phyloP scores from a whole-genome alignment of 2,113 vertebrate species.

The Protobothrops mucrosquamatus region DNA sequence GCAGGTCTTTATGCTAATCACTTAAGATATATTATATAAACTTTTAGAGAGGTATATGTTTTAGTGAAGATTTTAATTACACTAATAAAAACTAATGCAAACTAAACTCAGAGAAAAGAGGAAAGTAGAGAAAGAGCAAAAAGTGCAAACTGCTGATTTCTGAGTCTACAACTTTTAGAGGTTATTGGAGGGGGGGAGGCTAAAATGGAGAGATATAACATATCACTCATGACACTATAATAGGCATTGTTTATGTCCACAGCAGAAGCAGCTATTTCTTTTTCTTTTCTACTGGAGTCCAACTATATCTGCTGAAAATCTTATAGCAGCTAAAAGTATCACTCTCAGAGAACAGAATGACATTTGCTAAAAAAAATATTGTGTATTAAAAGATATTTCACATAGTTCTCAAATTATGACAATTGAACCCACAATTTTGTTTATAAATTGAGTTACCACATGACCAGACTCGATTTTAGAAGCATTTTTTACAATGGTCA shows the following conservation, averaged over 20 bases:
- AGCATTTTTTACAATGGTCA: no score
- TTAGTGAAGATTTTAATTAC: no score
- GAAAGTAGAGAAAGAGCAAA: no score
- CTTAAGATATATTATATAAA: not conserved
- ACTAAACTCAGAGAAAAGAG: no score
- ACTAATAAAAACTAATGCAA: no score
- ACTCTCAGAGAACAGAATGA: conserved; percentile 84
- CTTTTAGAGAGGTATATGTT: no score
- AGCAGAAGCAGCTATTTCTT: conserved; percentile 82
- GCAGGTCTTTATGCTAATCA: not conserved
- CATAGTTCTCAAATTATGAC: no score
- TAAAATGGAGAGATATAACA: not conserved
- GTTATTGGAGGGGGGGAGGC: not conserved
- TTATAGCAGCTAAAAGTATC: conserved; percentile 85
- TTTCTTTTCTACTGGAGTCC: conserved; percentile 79
- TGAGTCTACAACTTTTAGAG: no score
- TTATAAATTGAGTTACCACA: no score
- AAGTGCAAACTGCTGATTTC: no score
- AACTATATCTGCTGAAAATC: conserved; percentile 84
- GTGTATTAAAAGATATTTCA: conserved; percentile 72
- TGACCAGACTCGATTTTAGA: no score
- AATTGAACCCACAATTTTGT: no score
- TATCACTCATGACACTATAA: conserved; percentile 40
- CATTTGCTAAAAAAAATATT: conserved; percentile 86
- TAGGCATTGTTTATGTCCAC: conserved; percentile 73